phyloP scores from a whole-genome alignment of 64 coral and sea anemone species.

The Montipora capricornis region DNA sequence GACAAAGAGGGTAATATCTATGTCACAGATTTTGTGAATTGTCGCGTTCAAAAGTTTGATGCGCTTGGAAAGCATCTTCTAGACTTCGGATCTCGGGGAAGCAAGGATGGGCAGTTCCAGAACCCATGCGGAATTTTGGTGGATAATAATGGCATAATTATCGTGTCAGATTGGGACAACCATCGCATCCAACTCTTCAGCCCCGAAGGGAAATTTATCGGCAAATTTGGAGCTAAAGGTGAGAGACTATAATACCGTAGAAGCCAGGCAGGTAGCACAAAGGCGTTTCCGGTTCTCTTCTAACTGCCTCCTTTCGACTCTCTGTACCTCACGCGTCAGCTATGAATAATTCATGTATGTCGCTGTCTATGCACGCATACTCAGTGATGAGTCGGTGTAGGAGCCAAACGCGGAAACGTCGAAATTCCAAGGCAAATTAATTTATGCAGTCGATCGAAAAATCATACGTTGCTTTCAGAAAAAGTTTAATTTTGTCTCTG shows the following conservation, averaged over 20 bases:
- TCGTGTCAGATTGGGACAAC: conserved; percentile 92
- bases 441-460: too few relatives aligned
- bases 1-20: conserved; percentile 90
- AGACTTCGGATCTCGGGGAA: conserved; percentile 81
- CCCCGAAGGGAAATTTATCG: conserved; percentile 84
- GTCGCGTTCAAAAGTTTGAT: conserved; percentile 89
- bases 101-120: conserved; percentile 82
- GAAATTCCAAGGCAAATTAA: too few relatives aligned
- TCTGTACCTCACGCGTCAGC: too few relatives aligned
- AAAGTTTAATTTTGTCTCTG: too few relatives aligned
- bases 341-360: too few relatives aligned
- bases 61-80: conserved; percentile 81
- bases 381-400: too few relatives aligned
- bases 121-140: conserved; percentile 84
- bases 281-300: neutral
- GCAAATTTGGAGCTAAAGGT: conserved; percentile 94
- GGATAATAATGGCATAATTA: conserved; percentile 75
- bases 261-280: neutral
- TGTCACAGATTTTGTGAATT: conserved; percentile 91
- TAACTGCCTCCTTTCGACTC: too few relatives aligned
- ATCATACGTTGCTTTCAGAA: too few relatives aligned
- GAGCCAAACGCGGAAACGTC: too few relatives aligned
- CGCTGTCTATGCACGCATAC: too few relatives aligned
- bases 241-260: neutral
- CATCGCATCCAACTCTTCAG: conserved; percentile 87